These are phyloP conservation scores for Gasterosteus nipponicus DNA, from an alignment of 2,113 vertebrate genomes.

Conservation along the genomic window DNA sequence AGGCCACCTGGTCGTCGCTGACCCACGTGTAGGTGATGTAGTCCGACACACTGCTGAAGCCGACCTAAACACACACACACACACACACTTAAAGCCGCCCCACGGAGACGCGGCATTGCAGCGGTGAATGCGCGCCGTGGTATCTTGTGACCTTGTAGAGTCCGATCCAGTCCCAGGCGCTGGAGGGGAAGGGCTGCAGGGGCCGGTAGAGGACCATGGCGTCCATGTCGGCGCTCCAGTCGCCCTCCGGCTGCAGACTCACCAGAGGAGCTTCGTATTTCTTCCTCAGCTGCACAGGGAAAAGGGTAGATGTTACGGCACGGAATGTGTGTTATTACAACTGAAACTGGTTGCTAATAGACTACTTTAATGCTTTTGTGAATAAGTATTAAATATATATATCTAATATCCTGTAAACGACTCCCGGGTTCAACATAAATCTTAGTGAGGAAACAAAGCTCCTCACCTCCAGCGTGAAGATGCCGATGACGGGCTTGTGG, in stretches of 20 bases:
- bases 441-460: too few relatives aligned
- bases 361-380: too few relatives aligned
- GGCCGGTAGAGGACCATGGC: constrained; percentile 84
- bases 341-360: not conserved
- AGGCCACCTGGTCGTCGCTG: constrained; percentile 88
- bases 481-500: constrained; percentile 92
- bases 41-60: constrained; percentile 87
- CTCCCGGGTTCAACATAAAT: not conserved
- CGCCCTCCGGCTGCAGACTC: constrained; percentile 80
- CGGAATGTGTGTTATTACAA: not conserved
- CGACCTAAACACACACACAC: constrained; percentile 80
- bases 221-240: constrained; percentile 87
- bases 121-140: not conserved
- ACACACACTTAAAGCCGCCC: not conserved
- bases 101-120: not conserved
- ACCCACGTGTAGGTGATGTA: constrained; percentile 95
- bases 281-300: constrained; percentile 84
- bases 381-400: too few relatives aligned
- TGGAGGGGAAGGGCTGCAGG: constrained; percentile 84
- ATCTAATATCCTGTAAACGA: too few relatives aligned
- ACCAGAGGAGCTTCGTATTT: constrained; percentile 81
- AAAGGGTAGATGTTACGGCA: not conserved
- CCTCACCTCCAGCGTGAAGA: constrained; percentile 89
- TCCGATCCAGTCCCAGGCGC: constrained; percentile 97
- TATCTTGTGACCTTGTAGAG: constrained; percentile 86